Percentiles rank a stretch among this genome's conserved stretches.
These are phyloP conservation scores for Lepidothrix coronata DNA, from an alignment of 2,113 vertebrate species.

Conservation along the genomic window DNA sequence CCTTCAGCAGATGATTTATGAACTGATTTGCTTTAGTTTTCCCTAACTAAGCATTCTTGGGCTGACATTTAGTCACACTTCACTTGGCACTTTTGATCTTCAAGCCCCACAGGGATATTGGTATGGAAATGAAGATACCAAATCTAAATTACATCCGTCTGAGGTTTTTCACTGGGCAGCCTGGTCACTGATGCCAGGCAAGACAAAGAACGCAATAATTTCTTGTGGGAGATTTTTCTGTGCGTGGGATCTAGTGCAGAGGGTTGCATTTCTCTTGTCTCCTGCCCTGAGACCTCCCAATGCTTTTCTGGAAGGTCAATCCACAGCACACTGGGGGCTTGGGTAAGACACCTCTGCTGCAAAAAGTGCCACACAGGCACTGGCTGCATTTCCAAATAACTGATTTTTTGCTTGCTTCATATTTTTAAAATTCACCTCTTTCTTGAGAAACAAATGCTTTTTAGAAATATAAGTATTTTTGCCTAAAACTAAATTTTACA, in stretches of 20 bases:
- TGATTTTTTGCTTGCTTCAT: neutral
- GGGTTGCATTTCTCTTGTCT: neutral
- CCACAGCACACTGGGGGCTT: neutral
- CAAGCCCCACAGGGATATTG: conserved; percentile 38
- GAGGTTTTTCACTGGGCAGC: conserved; percentile 1
- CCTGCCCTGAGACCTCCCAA: neutral
- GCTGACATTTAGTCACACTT: conserved; percentile 60
- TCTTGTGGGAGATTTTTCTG: neutral
- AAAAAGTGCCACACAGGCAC: neutral
- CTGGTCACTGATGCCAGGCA: neutral
- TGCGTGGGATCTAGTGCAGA: rapidly evolving
- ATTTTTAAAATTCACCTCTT: neutral
- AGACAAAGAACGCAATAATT: neutral
- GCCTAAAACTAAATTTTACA: neutral
- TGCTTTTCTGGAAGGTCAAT: neutral
- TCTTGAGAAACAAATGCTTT: neutral
- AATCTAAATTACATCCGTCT: neutral
- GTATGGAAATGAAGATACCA: conserved; percentile 61
- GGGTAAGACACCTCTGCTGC: neutral
- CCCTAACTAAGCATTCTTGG: conserved; percentile 59
- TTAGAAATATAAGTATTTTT: neutral
- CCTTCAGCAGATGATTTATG: conserved; percentile 63
- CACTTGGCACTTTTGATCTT: conserved; percentile 54
- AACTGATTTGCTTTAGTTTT: conserved; percentile 66
- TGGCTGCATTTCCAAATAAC: neutral